phyloP scores from a whole-genome alignment of 2,888 invertebrate genomes.

The Cantharis lateralis region DNA sequence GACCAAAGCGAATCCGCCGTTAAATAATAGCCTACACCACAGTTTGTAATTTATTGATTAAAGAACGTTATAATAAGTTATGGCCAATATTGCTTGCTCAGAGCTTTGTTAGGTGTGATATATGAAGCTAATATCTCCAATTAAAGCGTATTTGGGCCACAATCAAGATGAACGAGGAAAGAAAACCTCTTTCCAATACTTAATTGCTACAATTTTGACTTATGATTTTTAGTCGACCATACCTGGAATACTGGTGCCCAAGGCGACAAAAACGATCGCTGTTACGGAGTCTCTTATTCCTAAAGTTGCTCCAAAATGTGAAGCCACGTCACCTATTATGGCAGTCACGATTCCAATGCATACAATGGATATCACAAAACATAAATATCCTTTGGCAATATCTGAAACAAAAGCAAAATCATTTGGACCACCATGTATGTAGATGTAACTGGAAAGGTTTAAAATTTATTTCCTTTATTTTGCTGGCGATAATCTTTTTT shows the following conservation, averaged over 20 bases:
- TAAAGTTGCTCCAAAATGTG: constrained; percentile 96
- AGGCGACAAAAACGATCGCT: constrained; percentile 95
- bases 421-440: too few species aligned
- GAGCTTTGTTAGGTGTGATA: neutral
- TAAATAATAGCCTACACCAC: neutral
- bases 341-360: constrained; percentile 95
- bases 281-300: constrained; percentile 97
- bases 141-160: neutral
- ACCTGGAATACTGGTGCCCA: constrained; percentile 99
- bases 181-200: neutral
- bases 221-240: constrained; percentile 42
- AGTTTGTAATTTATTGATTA: constrained; percentile 7
- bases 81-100: neutral
- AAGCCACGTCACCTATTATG: constrained; percentile 95
- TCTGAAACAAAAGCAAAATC: constrained; percentile 61
- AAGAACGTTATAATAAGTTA: neutral
- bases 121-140: neutral
- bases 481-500: neutral
- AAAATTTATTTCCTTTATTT: neutral
- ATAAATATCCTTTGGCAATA: constrained; percentile 91
- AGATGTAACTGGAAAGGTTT: neutral
- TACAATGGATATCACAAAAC: constrained; percentile 90
- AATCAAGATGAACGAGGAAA: neutral
- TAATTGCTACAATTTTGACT: neutral
- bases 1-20: neutral